Percentiles rank a stretch among this genome's conserved stretches.
Evolutionary conservation across 2,888 invertebrate genomes (phyloP).

Genomic region (Phania funesta): DNA sequence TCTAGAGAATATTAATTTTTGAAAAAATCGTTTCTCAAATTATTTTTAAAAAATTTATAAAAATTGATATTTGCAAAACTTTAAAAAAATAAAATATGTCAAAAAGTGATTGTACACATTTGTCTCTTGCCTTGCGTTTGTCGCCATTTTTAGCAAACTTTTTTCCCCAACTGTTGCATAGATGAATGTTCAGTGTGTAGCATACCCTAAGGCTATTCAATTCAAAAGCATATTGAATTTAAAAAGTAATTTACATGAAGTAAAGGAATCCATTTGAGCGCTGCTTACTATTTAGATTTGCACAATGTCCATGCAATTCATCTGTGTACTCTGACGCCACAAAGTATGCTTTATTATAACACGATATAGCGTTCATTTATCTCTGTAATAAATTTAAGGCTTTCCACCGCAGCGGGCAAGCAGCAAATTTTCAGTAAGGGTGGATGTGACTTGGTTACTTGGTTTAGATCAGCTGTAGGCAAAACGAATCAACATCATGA

Average conservation of each 20-base stretch:
- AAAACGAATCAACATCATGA: conserved; percentile 4
- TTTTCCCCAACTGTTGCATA: conserved; percentile 22
- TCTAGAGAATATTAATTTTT: too few species aligned
- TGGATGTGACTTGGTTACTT: conserved; percentile 3
- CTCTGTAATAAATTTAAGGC: neutral
- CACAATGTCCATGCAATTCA: conserved; percentile 6
- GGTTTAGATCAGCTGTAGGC: conserved; percentile 4
- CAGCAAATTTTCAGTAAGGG: neutral
- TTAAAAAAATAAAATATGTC: too few species aligned
- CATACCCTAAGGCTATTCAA: conserved; percentile 46
- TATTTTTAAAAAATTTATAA: too few species aligned
- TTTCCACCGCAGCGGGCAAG: neutral
- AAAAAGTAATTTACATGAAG: conserved; percentile 68
- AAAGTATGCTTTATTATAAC: conserved; percentile 30
- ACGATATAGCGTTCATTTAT: neutral
- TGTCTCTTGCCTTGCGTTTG: neutral
- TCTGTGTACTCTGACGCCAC: conserved; percentile 10
- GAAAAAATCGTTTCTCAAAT: too few species aligned
- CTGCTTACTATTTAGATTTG: conserved; percentile 28
- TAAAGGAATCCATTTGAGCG: conserved; percentile 55
- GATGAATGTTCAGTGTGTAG: conserved; percentile 1
- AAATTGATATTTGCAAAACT: too few species aligned
- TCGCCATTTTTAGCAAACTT: neutral
- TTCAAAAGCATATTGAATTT: conserved; percentile 67
- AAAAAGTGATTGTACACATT: neutral